Evolutionary conservation across 64 coral and sea anemone genomes (phyloP).

Genomic region (Dendrophyllia cribrosa): DNA sequence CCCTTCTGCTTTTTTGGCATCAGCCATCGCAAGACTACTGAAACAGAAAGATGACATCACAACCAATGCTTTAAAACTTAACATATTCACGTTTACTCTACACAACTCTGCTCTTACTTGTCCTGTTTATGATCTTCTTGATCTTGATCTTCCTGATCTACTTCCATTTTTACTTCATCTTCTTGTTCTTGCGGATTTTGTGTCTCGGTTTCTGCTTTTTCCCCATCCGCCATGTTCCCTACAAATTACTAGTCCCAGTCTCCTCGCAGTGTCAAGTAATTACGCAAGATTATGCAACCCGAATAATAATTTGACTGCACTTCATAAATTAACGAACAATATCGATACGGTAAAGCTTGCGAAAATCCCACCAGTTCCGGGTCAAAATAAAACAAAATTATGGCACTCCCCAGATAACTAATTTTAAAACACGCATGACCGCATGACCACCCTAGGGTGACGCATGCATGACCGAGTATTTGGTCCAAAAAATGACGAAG

Average conservation of each 20-base stretch:
- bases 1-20: conserved; percentile 88
- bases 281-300: too few species aligned
- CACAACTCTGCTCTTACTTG: background rate
- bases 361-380: too few species aligned
- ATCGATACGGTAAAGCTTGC: too few species aligned
- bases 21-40: conserved; percentile 65
- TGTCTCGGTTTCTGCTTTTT: background rate
- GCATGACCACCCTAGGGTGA: too few species aligned
- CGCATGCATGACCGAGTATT: too few species aligned
- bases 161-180: conserved; percentile 50
- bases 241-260: background rate
- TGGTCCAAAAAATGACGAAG: too few species aligned
- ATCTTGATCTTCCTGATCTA: conserved; percentile 42
- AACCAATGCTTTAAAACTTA: background rate
- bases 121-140: conserved; percentile 40
- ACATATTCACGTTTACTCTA: background rate
- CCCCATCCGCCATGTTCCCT: conserved; percentile 43
- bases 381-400: too few species aligned
- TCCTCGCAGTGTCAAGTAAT: background rate
- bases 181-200: conserved; percentile 15
- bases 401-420: too few species aligned
- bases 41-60: conserved; percentile 4
- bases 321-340: too few species aligned
- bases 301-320: too few species aligned
- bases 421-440: too few species aligned